These are phyloP conservation scores for Nasonia vitripennis DNA, from an alignment of 1,140 invertebrate genomes.

Conservation along the genomic window DNA sequence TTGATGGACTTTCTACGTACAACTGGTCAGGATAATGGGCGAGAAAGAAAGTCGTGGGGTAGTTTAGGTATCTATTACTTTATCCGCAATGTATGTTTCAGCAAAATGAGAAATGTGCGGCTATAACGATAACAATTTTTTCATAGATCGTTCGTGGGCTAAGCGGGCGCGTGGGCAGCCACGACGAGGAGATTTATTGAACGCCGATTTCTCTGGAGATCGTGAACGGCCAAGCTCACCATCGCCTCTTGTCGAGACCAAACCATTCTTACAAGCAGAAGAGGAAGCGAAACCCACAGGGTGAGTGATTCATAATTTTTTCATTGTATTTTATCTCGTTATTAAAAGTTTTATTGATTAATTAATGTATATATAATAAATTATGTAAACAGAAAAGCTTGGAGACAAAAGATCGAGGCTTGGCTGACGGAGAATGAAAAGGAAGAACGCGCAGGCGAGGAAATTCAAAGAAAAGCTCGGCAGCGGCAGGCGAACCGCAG, in stretches of 20 bases:
- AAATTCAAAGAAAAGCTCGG: constrained; percentile 78
- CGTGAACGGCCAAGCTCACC: constrained; percentile 85
- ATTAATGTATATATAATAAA: constrained; percentile 70
- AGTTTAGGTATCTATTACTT: constrained; percentile 79
- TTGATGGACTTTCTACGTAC: constrained; percentile 90
- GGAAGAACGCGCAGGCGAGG: constrained; percentile 84
- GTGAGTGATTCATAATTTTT: constrained; percentile 56
- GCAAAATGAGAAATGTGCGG: constrained; percentile 20
- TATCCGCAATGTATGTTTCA: not conserved
- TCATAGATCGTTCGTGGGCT: constrained; percentile 89
- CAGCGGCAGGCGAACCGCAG: constrained; percentile 82
- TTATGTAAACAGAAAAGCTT: constrained; percentile 74
- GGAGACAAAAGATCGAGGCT: constrained; percentile 92
- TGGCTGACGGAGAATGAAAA: constrained; percentile 92
- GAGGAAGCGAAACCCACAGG: constrained; percentile 72
- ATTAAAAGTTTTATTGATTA: constrained; percentile 49
- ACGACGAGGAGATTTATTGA: constrained; percentile 79
- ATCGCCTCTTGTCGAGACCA: constrained; percentile 77
- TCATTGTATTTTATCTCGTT: not conserved
- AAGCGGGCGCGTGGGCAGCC: constrained; percentile 85
- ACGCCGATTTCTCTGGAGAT: constrained; percentile 82
- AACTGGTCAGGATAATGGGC: constrained; percentile 82
- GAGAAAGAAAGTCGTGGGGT: constrained; percentile 91
- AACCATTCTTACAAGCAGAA: constrained; percentile 72
- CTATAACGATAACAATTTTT: constrained; percentile 40